phyloP scores from a whole-genome alignment of 1,140 invertebrate genomes.

The Maniola jurtina region DNA sequence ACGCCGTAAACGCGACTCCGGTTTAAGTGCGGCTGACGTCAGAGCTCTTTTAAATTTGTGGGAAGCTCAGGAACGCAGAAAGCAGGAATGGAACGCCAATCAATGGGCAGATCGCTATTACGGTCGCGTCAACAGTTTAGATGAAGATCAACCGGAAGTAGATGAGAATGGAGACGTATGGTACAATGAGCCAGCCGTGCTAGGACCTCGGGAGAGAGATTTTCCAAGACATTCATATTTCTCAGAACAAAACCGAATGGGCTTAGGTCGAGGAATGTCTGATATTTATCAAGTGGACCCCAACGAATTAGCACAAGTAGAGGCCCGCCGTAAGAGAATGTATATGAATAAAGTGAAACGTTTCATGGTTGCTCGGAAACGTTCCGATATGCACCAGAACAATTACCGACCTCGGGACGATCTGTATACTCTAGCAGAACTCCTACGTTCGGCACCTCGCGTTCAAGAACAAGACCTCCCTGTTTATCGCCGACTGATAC shows the following conservation, averaged over 20 bases:
- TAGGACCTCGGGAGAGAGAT: constrained; percentile 59
- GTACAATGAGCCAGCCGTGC: constrained; percentile 71
- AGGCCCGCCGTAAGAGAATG: constrained; percentile 73
- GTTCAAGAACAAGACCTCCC: constrained; percentile 72
- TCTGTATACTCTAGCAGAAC: constrained; percentile 72
- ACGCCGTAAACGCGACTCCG: constrained; percentile 73
- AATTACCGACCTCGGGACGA: constrained; percentile 62
- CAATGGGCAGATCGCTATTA: constrained; percentile 71
- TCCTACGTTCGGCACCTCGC: constrained; percentile 69
- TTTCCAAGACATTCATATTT: constrained; percentile 69
- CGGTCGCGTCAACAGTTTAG: constrained; percentile 51
- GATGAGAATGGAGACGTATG: constrained; percentile 71
- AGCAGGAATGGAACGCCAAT: constrained; percentile 69
- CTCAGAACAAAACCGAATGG: constrained; percentile 70
- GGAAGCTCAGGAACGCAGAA: constrained; percentile 75
- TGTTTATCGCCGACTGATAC: constrained; percentile 73
- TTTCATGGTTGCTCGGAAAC: constrained; percentile 77
- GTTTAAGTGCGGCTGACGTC: constrained; percentile 73
- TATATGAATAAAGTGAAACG: constrained; percentile 74
- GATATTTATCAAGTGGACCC: constrained; percentile 64
- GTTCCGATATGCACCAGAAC: constrained; percentile 53
- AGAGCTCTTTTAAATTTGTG: constrained; percentile 71
- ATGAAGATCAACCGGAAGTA: constrained; percentile 67
- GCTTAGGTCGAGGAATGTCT: constrained; percentile 57
- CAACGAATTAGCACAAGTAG: constrained; percentile 66